phyloP scores from a whole-genome alignment of 2,888 invertebrate species.

The Xylocampa areola region DNA sequence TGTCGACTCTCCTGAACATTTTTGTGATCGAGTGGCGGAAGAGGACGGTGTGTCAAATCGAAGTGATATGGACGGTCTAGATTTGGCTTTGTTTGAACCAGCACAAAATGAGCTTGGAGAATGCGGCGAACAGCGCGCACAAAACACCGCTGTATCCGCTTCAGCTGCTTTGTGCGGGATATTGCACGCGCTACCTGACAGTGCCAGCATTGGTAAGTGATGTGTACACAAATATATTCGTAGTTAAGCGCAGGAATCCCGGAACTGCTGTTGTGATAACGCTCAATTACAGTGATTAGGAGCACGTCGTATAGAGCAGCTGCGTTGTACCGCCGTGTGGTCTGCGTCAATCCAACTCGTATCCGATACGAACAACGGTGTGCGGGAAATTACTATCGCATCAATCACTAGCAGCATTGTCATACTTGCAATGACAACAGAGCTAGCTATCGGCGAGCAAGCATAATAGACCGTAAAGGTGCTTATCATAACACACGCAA shows the following conservation, averaged over 20 bases:
- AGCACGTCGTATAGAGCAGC: slow-evolving; percentile 67
- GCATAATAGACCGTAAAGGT: slow-evolving; percentile 60
- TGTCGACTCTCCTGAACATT: slow-evolving; percentile 85
- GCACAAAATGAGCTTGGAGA: slow-evolving; percentile 80
- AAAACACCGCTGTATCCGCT: slow-evolving; percentile 65
- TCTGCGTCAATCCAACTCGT: slow-evolving; percentile 76
- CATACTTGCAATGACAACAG: slow-evolving; percentile 75
- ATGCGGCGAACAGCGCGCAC: slow-evolving; percentile 62
- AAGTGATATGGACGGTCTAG: slow-evolving; percentile 92
- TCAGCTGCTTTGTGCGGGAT: slow-evolving; percentile 80
- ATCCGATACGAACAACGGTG: slow-evolving; percentile 88
- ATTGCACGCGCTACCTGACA: slow-evolving; percentile 78
- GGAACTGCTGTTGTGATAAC: slow-evolving; percentile 72
- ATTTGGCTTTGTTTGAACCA: slow-evolving; percentile 91
- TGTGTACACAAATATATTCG: slow-evolving; percentile 65
- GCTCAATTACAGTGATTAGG: slow-evolving; percentile 80
- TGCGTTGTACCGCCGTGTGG: slow-evolving; percentile 70
- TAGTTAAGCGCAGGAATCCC: slow-evolving; percentile 66
- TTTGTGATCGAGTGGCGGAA: slow-evolving; percentile 79
- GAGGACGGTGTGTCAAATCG: slow-evolving; percentile 84
- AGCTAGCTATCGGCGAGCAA: slow-evolving; percentile 59
- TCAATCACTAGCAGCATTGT: slow-evolving; percentile 85
- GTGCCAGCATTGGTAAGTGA: slow-evolving; percentile 80
- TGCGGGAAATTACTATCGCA: slow-evolving; percentile 82
- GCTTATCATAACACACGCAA: slow-evolving; percentile 49